These are phyloP conservation scores for Protonibea diacanthus DNA, from an alignment of 2,797 vertebrate genomes.

Conservation along the genomic window DNA sequence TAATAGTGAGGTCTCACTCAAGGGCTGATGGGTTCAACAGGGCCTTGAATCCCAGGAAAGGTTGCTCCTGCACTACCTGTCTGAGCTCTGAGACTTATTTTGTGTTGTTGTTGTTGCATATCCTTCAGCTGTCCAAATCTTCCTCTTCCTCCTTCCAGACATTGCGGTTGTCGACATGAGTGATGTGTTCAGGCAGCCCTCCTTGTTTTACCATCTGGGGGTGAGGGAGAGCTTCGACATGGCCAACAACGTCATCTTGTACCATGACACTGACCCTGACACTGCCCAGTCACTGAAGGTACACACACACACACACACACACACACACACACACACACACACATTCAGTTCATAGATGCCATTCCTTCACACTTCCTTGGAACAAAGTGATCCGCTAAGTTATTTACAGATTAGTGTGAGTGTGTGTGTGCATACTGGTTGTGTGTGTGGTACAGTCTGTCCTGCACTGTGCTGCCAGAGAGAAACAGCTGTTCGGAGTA, in stretches of 20 bases:
- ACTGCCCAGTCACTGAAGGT: slow-evolving; percentile 95
- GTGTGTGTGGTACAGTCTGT: background rate
- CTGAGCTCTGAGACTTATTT: background rate
- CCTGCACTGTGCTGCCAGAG: slow-evolving; percentile 13
- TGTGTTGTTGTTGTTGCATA: accelerated
- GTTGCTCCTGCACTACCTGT: background rate
- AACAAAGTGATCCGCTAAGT: slow-evolving; percentile 57
- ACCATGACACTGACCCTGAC: slow-evolving; percentile 92
- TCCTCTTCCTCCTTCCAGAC: slow-evolving; percentile 84
- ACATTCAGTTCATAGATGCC: slow-evolving; percentile 27
- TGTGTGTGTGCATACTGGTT: background rate
- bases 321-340: background rate
- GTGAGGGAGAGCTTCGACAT: slow-evolving; percentile 97
- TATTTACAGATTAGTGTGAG: slow-evolving; percentile 52
- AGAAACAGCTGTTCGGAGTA: slow-evolving; percentile 44
- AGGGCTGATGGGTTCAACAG: background rate
- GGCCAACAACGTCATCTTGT: slow-evolving; percentile 97
- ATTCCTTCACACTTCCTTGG: slow-evolving; percentile 30
- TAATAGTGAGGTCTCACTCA: background rate
- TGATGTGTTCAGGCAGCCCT: slow-evolving; percentile 92
- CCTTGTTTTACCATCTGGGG: slow-evolving; percentile 95
- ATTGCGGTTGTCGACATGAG: slow-evolving; percentile 98
- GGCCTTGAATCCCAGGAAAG: background rate
- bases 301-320: slow-evolving; percentile 35
- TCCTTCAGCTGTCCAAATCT: background rate